Conservation (phyloP, 2,888 invertebrate genomes). For the Heliconius sara region DNA sequence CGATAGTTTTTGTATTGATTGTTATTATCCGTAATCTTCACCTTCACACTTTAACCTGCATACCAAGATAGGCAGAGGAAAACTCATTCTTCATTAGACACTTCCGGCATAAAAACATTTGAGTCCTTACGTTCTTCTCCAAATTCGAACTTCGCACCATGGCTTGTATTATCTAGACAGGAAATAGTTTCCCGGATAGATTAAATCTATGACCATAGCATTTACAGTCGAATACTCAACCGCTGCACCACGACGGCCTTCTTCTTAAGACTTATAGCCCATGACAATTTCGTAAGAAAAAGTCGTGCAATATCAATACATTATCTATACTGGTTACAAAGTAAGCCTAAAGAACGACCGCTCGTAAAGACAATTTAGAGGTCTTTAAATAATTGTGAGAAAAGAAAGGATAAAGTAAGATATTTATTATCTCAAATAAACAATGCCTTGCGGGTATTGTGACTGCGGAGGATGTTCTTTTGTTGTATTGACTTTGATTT, state of each 20-base stretch:
- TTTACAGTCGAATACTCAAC: too few species aligned
- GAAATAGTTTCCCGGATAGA: too few species aligned
- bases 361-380: slow-evolving; percentile 36
- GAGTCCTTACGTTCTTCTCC: too few species aligned
- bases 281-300: background rate
- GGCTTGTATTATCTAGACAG: too few species aligned
- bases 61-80: background rate
- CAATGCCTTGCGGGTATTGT: slow-evolving; percentile 35
- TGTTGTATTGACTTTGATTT: too few species aligned
- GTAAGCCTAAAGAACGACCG: slow-evolving; percentile 34
- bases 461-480: background rate
- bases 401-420: slow-evolving; percentile 30
- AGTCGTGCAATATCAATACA: background rate
- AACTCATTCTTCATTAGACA: background rate
- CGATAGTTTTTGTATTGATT: background rate
- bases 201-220: too few species aligned
- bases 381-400: slow-evolving; percentile 39
- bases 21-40: background rate
- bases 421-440: slow-evolving; percentile 37
- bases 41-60: background rate
- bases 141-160: too few species aligned
- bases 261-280: background rate
- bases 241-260: background rate
- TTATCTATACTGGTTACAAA: background rate
- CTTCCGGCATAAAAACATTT: too few species aligned